Conservation (phyloP, 2,888 invertebrate species). For the Myathropa florea region DNA sequence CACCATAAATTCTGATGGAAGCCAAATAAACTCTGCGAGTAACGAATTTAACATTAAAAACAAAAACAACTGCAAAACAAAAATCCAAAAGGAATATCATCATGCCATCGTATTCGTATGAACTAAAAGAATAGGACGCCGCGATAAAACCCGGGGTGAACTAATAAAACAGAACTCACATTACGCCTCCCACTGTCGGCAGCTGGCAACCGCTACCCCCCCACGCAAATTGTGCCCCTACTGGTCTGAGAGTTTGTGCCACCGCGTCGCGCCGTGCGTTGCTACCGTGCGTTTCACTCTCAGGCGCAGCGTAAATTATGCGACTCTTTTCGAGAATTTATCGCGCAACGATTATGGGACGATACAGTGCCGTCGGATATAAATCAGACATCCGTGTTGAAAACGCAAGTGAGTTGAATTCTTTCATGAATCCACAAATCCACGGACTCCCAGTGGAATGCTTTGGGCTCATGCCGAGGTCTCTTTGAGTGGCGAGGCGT, state of each 20-base stretch:
- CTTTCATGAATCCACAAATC: conserved; percentile 15
- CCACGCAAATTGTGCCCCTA: conserved; percentile 2
- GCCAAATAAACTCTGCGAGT: conserved; percentile 52
- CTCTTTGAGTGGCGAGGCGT: background rate
- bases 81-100: conserved; percentile 18
- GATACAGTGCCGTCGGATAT: conserved; percentile 50
- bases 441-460: conserved; percentile 13
- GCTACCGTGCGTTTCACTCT: conserved; percentile 54
- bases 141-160: conserved; percentile 58
- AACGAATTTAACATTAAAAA: conserved; percentile 36
- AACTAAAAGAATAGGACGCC: conserved; percentile 49
- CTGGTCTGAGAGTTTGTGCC: background rate
- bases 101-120: conserved; percentile 22
- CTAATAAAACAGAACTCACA: conserved; percentile 51
- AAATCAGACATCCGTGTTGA: conserved; percentile 58
- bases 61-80: conserved; percentile 11
- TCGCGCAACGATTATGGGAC: conserved; percentile 62
- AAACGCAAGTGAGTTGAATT: conserved; percentile 54
- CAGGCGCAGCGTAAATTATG: conserved; percentile 47
- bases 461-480: background rate
- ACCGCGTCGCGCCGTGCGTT: no score
- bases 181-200: conserved; percentile 25
- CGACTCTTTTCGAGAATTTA: conserved; percentile 48
- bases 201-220: conserved; percentile 21
- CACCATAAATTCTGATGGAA: conserved; percentile 60